Evolutionary conservation across 2,888 invertebrate genomes (phyloP), one percentile per base, ranked within the genome.

Genomic region (Drosophila gaucha): DNA sequence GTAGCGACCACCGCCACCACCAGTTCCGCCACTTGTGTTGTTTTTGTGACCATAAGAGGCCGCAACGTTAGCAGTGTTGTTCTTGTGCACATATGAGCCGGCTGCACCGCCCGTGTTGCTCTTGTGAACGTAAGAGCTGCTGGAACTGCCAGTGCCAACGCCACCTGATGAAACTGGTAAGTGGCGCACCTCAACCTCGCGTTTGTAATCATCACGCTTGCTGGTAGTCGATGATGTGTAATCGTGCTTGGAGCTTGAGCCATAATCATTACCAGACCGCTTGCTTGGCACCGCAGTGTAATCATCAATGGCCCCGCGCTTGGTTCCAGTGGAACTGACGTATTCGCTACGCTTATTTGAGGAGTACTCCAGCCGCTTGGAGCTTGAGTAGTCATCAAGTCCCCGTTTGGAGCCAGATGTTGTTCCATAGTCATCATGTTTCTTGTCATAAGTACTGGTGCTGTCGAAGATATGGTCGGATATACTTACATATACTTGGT

Each of bases 181-280:
- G 66, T 90, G 91, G 43, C 89, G 91, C n/a, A 91, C 87, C 43
- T 91, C 91, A 9, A 91, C 90, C 14, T 91, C 91, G n/a, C 91
- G 90, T 31, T 91, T 91, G 51, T 91, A 90, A 14, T 89, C 90
- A 47, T 89, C 90, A n/a, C 90, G 88, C 46, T 89, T 90, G 62
- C 80, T 86, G 16, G 89, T 75, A 6, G 88, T 76, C 0, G 88
- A 84, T 16, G 78, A 68, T 1, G 73, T 49, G 47, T 90, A 89
- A 28, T 90, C 90, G 54, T 90, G 89, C 52, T 90, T 90, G 1
- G 86, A 74, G 16, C 80, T 77, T 2, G 89, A 77, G 28, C 74
- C 76, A 30, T 91, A 89, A 46, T 91, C 91, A 54, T 82, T 89
- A 22, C 68, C 64, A 8, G 86, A 80, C 6, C 90, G 90, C 58